Conservation (phyloP, 2,888 invertebrate genomes). For the Leistus spinibarbis region DNA sequence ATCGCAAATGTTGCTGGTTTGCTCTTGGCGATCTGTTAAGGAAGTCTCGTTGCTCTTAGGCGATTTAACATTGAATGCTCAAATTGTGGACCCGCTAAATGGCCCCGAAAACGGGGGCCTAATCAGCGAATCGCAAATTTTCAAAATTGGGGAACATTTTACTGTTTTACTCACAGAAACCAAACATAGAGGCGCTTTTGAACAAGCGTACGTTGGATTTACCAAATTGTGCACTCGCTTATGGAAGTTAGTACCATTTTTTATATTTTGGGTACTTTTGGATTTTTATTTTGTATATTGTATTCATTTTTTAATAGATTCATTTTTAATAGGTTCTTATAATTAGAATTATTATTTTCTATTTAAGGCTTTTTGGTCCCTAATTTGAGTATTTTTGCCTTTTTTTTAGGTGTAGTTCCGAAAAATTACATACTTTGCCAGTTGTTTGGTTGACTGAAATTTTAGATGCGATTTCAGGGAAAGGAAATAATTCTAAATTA, state of each 20-base stretch:
- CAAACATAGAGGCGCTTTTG: constrained; percentile 96
- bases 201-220: constrained; percentile 92
- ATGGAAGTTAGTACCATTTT: constrained; percentile 59
- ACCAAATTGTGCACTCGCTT: constrained; percentile 73
- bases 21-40: constrained; percentile 93
- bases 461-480: constrained; percentile 62
- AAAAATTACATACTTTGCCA: constrained; percentile 65
- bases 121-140: constrained; percentile 60
- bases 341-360: no score
- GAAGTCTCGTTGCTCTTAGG: constrained; percentile 80
- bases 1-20: constrained; percentile 87
- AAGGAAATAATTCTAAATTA: constrained; percentile 60
- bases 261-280: not conserved
- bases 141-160: constrained; percentile 70
- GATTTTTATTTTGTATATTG: no score
- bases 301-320: no score
- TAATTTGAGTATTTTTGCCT: no score
- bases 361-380: constrained; percentile 12
- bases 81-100: constrained; percentile 55
- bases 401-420: constrained; percentile 50
- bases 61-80: constrained; percentile 63
- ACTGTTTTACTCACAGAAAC: constrained; percentile 72
- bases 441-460: constrained; percentile 69
- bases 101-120: constrained; percentile 51
- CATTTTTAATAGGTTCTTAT: no score